Evolutionary conservation across 2,797 vertebrate genomes (phyloP), one percentile per base, ranked within the genome.

Genomic region (Carcharodon carcharias): DNA sequence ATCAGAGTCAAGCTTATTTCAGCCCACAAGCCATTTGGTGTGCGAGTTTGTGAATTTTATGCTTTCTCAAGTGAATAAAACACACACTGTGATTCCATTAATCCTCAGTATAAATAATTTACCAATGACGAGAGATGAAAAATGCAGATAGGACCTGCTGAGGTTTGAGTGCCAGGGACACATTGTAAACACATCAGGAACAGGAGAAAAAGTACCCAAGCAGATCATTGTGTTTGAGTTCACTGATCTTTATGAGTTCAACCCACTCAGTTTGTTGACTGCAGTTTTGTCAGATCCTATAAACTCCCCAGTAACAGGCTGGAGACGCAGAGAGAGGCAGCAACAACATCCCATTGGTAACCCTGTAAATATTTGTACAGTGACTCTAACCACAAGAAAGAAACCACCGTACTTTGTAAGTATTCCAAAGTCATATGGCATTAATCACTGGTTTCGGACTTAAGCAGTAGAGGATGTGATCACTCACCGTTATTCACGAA

Each of bases 311-410:
- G 35, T 26, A 45, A 65, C n/a, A 67, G n/a, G 92, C 92, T 45
- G 2, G 61, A 50, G 63, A 28, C 21, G 4, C 23, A 69, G 18
- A 35, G 58, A 63, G 11, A 92, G 58, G 35, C 89, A 92, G 89
- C 56, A 67, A 28, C n/a, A 8, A 50, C 92, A 40, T 69, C 63
- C 61, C 28, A 40, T 45, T 67, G 63, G 92, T 67, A 94, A 94
- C 23, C 63, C 63, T 50, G 63, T 94, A 45, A 45, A 94, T 94
- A 94, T 65, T 94, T 94, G 58, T 63, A 67, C 40, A 69, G n/a
- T 67, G n/a, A 94, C 21, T 58, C 8, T 45, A 23, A 40, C 92
- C 92, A 94, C 92, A 94, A 67, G 92, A 94, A 69, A 94, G 63
- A 67, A 94, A 94, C 63, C 92, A 69, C n/a, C 8, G n/a, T 69